Conservation (phyloP, 2,797 vertebrate genomes). For the Apogon talboti region DNA sequence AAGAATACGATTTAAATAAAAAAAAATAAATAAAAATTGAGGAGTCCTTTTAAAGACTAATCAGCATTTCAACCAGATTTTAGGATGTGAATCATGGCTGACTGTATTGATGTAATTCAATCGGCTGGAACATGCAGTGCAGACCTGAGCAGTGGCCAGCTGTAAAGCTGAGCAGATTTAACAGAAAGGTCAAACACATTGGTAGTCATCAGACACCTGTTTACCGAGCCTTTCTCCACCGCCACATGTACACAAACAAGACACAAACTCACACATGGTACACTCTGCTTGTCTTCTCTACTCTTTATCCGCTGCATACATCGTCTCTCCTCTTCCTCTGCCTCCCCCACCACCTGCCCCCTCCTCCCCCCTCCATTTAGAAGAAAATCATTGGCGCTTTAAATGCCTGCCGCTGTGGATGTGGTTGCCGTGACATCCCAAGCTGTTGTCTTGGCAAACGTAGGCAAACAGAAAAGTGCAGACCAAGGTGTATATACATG, state of each 20-base stretch:
- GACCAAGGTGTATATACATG: slow-evolving; percentile 20
- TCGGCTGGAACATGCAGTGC: background rate
- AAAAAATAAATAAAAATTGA: too few relatives aligned
- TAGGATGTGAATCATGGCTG: background rate
- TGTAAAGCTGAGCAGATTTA: slow-evolving; percentile 2
- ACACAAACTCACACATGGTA: slow-evolving; percentile 2
- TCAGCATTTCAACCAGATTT: background rate
- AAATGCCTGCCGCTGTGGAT: slow-evolving; percentile 14
- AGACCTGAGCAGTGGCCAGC: background rate
- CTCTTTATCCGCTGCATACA: too few relatives aligned
- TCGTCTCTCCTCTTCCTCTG: too few relatives aligned
- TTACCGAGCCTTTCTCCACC: slow-evolving; percentile 21
- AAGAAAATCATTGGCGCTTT: slow-evolving; percentile 23
- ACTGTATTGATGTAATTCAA: background rate
- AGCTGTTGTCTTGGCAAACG: slow-evolving; percentile 60
- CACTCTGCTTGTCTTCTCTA: background rate
- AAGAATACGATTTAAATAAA: too few relatives aligned
- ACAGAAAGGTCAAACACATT: slow-evolving; percentile 43
- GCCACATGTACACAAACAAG: background rate
- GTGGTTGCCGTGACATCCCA: slow-evolving; percentile 60
- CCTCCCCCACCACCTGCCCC: too few relatives aligned
- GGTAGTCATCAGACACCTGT: slow-evolving; percentile 48
- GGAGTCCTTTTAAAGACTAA: too few relatives aligned
- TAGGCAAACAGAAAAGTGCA: slow-evolving; percentile 47
- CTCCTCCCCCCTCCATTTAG: background rate